These are phyloP conservation scores for Pristionchus exspectatus DNA, from an alignment of 2,888 invertebrate species.

Conservation along the genomic window DNA sequence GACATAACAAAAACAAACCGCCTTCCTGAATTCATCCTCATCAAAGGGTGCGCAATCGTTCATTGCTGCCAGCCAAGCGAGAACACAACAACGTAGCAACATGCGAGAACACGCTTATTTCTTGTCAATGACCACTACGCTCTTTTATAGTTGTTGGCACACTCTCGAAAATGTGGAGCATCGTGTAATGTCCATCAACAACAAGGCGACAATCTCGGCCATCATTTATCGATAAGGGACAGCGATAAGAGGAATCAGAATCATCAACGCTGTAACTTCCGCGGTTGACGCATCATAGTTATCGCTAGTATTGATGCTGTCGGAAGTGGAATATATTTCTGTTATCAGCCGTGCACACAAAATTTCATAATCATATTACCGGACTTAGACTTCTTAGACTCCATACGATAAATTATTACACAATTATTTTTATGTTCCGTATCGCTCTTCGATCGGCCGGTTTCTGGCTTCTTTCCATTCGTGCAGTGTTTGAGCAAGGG, in stretches of 20 bases:
- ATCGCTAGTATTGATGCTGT: background rate
- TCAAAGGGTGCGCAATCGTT: background rate
- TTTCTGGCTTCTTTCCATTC: background rate
- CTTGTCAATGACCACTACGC: slow-evolving; percentile 24
- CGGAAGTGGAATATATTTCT: background rate
- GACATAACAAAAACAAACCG: background rate
- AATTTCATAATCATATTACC: background rate
- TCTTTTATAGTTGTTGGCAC: slow-evolving; percentile 45
- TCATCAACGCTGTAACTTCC: background rate
- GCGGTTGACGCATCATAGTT: background rate
- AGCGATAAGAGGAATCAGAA: background rate
- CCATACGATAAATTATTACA: no score
- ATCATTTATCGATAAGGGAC: background rate
- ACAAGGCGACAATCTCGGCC: slow-evolving; percentile 23
- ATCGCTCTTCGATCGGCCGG: background rate
- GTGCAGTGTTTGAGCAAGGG: slow-evolving; percentile 14
- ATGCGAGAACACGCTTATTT: background rate
- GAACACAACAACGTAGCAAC: background rate
- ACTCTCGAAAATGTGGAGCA: background rate
- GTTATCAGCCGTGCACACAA: background rate
- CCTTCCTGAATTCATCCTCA: slow-evolving; percentile 21
- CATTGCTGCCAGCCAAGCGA: background rate
- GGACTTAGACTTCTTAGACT: no score
- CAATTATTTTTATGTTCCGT: background rate
- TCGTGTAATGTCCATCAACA: slow-evolving; percentile 43